These are phyloP conservation scores for Mormyrops boulengeri DNA, from an alignment of 2,797 vertebrate genomes.

Conservation along the genomic window DNA sequence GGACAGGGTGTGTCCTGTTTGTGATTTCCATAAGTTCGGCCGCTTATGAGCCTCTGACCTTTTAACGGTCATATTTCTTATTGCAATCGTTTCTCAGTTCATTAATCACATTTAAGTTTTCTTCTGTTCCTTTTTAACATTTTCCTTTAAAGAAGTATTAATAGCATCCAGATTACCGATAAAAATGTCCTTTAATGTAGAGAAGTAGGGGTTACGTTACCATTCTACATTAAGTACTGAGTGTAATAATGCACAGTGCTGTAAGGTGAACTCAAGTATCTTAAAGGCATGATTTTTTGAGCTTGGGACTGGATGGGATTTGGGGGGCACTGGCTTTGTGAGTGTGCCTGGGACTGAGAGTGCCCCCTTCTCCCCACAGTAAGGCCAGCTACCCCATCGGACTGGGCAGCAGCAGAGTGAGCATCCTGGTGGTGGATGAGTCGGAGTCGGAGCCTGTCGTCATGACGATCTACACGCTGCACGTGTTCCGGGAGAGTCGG, in stretches of 20 bases:
- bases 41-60: neutral
- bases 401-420: slow-evolving; percentile 76
- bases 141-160: neutral
- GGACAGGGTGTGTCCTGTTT: neutral
- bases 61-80: neutral
- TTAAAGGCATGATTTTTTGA: neutral
- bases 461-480: slow-evolving; percentile 76
- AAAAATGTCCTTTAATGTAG: neutral
- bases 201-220: neutral
- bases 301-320: neutral
- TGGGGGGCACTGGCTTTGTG: neutral
- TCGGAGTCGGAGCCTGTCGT: slow-evolving; percentile 47
- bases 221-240: neutral
- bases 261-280: neutral
- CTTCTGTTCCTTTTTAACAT: neutral
- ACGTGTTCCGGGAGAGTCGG: slow-evolving; percentile 76
- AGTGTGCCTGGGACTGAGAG: neutral
- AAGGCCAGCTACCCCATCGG: slow-evolving; percentile 73
- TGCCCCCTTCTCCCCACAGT: slow-evolving; percentile 39
- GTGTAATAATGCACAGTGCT: neutral
- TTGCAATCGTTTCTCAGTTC: neutral
- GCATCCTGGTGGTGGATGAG: slow-evolving; percentile 67
- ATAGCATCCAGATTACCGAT: neutral
- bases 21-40: neutral
- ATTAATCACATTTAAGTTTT: neutral